Evolutionary conservation across 1,140 invertebrate species (phyloP).

Genomic region (Drosophila navojoa): DNA sequence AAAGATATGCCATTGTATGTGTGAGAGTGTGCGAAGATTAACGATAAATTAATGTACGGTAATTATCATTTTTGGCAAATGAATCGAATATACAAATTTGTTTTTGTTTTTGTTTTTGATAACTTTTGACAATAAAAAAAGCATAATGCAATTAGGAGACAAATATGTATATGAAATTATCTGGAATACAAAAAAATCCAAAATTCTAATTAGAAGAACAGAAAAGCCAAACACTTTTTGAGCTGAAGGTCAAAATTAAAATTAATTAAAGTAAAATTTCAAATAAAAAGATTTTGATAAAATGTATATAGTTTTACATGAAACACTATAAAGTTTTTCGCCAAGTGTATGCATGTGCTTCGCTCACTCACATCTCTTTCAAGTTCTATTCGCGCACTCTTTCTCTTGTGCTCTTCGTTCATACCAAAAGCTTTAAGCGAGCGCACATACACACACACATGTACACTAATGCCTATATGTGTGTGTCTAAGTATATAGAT

Average conservation of each 20-base stretch:
- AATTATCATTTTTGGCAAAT: constrained; percentile 8
- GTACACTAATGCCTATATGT: background rate
- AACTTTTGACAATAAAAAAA: background rate
- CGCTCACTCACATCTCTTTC: constrained; percentile 16
- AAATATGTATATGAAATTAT: background rate
- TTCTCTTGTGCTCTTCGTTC: background rate
- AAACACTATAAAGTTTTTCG: constrained; percentile 1
- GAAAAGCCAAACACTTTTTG: no score
- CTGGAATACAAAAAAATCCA: no score
- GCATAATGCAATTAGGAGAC: background rate
- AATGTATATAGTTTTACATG: no score
- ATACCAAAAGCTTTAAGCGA: constrained; percentile 26
- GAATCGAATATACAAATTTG: background rate
- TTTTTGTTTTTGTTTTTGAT: background rate
- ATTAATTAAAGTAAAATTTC: no score
- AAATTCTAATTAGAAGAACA: background rate
- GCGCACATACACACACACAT: background rate
- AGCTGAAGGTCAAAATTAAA: no score
- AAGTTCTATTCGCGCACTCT: constrained; percentile 2
- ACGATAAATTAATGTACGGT: constrained; percentile 2
- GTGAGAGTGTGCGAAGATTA: background rate
- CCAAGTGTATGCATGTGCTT: constrained; percentile 26
- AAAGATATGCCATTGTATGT: background rate
- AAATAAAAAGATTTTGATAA: no score
- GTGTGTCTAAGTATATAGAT: constrained; percentile 2